Conservation (phyloP, 2,797 vertebrate genomes). For the Myiothlypis chrysogaster region DNA sequence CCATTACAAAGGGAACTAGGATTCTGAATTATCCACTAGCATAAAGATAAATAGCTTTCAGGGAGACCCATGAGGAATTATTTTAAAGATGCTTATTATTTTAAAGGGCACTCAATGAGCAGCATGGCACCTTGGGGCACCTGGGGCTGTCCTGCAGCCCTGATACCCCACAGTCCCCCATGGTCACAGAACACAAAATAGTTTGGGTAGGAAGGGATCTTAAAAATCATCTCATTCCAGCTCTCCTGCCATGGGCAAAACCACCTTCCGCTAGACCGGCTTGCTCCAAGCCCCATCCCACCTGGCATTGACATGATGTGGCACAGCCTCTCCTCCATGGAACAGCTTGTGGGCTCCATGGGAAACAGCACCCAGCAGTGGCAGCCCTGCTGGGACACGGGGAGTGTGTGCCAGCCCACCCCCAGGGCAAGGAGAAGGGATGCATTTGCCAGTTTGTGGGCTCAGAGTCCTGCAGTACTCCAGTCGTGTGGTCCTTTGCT, state of each 20-base stretch:
- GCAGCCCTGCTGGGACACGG: not conserved
- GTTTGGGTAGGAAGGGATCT: not conserved
- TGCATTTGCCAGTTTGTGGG: not conserved
- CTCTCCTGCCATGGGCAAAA: not conserved
- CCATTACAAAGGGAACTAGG: not conserved
- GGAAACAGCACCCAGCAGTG: not conserved
- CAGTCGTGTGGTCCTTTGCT: not conserved
- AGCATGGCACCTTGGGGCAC: not conserved
- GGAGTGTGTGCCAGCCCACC: not conserved
- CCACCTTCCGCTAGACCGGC: not conserved
- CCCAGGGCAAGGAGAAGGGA: not conserved
- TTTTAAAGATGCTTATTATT: not conserved
- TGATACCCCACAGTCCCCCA: accelerated
- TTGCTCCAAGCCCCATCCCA: not conserved
- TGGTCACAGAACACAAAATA: not conserved
- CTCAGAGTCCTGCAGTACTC: not conserved
- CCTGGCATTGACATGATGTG: not conserved
- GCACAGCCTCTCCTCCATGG: not conserved
- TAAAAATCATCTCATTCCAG: accelerated
- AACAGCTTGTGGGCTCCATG: not conserved
- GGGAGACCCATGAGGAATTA: not conserved
- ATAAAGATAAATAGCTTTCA: not conserved
- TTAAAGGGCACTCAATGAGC: accelerated
- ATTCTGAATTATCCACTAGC: not conserved
- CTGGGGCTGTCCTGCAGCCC: not conserved